Evolutionary conservation across 2,888 invertebrate genomes (phyloP), one percentile per base, ranked within the genome.

Genomic region (Drosophila kokeensis): DNA sequence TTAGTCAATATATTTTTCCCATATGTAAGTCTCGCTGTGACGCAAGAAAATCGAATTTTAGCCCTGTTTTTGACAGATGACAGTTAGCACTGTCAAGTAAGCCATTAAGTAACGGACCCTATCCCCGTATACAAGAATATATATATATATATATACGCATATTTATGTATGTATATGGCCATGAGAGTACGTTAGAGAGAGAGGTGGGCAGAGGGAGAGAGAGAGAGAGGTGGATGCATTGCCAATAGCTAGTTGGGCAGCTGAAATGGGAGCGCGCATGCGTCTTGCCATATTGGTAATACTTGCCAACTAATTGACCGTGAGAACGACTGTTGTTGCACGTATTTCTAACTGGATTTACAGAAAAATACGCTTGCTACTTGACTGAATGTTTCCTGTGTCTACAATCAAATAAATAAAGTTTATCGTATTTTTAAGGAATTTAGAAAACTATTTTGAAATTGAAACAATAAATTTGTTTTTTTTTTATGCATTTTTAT

Each of bases 301-400:
- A 67, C 69, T 64, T 71, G 67, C 70, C 62, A 57, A 66, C 75
- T 79, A 74, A 77, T 74, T 79, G 75, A 75, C 77, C 66, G 59
- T 71, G 80, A 50, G 60, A 48, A 63, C 53, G 75, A 60, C 74
- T 70, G n/a, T 55, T 64, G 54, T 68, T 52, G 34, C 63, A 57
- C 57, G 52, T 50, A 49, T 49, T 38, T 57, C 52, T 29, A 57
- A 63, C 27, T 50, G 29, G 50, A 24, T 49, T 61, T 38, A 27
- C n/a, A 15, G 24, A 32, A 48, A 40, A 45, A 30, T 54, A 30
- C 40, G 49, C 36, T 15, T 27, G 29, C 45, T 27, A 29, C 24
- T 49, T 50, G 27, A 45, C 42, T 5, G 10, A 30, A 10, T 42
- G 10, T 40, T 24, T 13, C 21, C 18, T 10, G 18, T 52, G 21